Evolutionary conservation across 1,140 invertebrate genomes (phyloP).

Genomic region (Brachionus paranguensis): DNA sequence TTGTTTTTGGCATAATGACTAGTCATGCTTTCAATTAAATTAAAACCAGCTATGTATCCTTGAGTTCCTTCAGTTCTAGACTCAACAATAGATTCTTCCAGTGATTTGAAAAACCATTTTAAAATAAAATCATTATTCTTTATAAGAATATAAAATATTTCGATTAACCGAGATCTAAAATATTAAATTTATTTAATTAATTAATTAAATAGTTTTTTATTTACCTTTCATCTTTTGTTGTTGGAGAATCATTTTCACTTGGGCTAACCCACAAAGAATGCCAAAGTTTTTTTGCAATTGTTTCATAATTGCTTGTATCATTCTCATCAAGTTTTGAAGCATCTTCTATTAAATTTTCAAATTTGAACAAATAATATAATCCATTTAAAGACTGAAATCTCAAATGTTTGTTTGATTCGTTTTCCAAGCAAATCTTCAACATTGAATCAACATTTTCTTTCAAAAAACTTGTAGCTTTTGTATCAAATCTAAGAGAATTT

Average conservation of each 20-base stretch:
- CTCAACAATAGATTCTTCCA: neutral
- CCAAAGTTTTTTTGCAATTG: conserved; percentile 1
- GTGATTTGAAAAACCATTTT: neutral
- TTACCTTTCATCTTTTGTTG: neutral
- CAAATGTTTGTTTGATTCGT: conserved; percentile 21
- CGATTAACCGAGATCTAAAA: neutral
- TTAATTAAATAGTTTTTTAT: neutral
- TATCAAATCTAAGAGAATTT: conserved; percentile 2
- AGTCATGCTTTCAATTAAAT: neutral
- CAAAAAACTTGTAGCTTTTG: neutral
- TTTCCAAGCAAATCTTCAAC: neutral
- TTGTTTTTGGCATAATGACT: neutral
- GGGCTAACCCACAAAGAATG: neutral
- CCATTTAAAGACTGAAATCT: conserved; percentile 10
- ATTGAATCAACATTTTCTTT: neutral
- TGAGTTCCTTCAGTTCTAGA: neutral
- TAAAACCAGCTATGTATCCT: neutral
- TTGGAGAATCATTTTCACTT: neutral
- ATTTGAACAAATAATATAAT: neutral
- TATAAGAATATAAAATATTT: conserved; percentile 14
- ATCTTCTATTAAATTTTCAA: neutral
- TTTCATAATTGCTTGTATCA: neutral
- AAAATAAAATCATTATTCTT: neutral
- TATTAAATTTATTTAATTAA: neutral
- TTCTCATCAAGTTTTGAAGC: neutral